phyloP scores from a whole-genome alignment of 2,113 vertebrate genomes.

The Melanerpes aurifrons region DNA sequence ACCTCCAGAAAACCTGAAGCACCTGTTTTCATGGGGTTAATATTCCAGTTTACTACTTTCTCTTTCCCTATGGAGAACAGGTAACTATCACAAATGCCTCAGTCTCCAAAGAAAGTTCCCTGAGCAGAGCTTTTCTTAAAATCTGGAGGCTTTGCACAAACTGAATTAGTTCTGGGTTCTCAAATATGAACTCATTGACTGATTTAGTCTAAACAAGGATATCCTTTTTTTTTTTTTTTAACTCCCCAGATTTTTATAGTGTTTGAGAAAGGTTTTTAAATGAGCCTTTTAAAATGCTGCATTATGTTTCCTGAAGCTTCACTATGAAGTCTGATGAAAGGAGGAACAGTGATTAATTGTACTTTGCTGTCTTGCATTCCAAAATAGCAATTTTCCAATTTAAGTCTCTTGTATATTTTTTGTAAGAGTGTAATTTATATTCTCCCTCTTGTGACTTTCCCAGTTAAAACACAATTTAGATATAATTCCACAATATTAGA shows the following conservation, averaged over 20 bases:
- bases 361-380: conserved; percentile 66
- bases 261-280: conserved; percentile 48
- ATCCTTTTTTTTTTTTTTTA: not conserved
- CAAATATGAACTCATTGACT: conserved; percentile 27
- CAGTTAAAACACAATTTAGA: conserved; percentile 72
- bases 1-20: not conserved
- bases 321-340: conserved; percentile 42
- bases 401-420: conserved; percentile 63
- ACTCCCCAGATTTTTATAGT: not conserved
- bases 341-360: conserved; percentile 76
- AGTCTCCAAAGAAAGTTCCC: not conserved
- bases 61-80: not conserved
- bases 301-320: conserved; percentile 63
- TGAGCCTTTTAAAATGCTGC: conserved; percentile 25
- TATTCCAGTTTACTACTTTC: not conserved
- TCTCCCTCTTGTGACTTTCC: conserved; percentile 54
- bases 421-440: conserved; percentile 74
- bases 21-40: not conserved
- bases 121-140: not conserved
- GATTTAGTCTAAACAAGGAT: conserved; percentile 40
- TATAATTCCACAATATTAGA: conserved; percentile 74
- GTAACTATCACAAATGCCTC: not conserved
- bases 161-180: not conserved
- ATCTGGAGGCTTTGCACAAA: not conserved
- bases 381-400: conserved; percentile 81